phyloP scores from a whole-genome alignment of 2,888 invertebrate genomes.

The Tridacna crocea region DNA sequence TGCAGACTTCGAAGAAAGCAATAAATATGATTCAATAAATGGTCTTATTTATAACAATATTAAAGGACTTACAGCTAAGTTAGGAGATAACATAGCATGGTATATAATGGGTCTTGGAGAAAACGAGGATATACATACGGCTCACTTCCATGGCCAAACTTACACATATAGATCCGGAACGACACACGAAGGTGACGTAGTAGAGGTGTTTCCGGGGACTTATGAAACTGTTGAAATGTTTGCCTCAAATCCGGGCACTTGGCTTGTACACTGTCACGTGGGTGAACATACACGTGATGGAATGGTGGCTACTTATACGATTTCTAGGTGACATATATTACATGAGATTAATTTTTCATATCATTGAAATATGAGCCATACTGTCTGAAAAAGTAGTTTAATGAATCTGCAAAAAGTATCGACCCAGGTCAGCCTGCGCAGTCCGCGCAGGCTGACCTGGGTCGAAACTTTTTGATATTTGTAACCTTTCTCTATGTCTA shows the following conservation, averaged over 20 bases:
- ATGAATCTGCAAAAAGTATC: no score
- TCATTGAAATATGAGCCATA: no score
- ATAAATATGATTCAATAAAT: constrained; percentile 70
- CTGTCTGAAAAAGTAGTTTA: no score
- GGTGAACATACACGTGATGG: constrained; percentile 63
- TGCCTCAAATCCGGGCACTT: constrained; percentile 68
- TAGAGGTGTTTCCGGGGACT: constrained; percentile 68
- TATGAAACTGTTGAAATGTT: constrained; percentile 66
- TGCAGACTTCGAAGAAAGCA: constrained; percentile 64
- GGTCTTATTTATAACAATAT: constrained; percentile 68
- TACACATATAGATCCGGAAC: constrained; percentile 53
- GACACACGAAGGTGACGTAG: constrained; percentile 60
- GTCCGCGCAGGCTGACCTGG: no score
- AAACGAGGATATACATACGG: constrained; percentile 65
- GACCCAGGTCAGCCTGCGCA: no score
- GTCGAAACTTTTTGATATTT: no score
- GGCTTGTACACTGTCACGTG: constrained; percentile 71
- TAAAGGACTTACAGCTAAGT: constrained; percentile 56
- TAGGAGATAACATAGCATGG: constrained; percentile 69
- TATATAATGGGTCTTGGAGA: constrained; percentile 68
- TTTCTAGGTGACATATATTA: not conserved
- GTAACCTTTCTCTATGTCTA: no score
- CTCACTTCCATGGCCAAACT: constrained; percentile 70
- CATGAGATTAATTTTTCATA: no score
- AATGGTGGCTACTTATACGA: constrained; percentile 65